Evolutionary conservation across 2,113 vertebrate genomes (phyloP), one percentile per base, ranked within the genome.

Genomic region (Ariopsis seemanni): DNA sequence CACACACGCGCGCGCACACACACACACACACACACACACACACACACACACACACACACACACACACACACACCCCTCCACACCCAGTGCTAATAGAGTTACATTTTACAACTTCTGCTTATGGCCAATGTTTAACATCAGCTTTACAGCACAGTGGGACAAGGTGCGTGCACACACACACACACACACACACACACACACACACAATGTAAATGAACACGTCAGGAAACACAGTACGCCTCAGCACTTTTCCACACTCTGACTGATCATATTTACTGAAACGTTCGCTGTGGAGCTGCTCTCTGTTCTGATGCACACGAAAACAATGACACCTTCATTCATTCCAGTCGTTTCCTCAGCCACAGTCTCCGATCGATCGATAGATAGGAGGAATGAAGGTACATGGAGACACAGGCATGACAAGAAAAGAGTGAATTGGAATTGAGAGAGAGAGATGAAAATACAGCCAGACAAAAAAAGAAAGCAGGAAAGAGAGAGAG

Each of bases 121-220:
- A 17, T 25, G 20, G 81, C 25, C 75, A 78, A 78, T n/a, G 53
- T 79, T 79, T 79, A 79, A 57, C n/a, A 79, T 57, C 77, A 57
- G 77, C 14, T 18, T 30, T 80, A 58, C 53, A 58, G 53, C n/a
- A 58, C n/a, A 78, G 2, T 20, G 14, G 22, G 53, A 22, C 4
- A 22, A 25, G 2, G 42, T 42, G 42, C 42, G 42, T 42, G 42
- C 42, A n/a, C 10, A 9, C 77, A 9, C 52, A 48, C 52, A 48
- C 30, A 74, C 67, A 34, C 27, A 60, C 71, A 10, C 42, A 42
- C 69, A 72, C 69, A 30, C 25, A 17, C 69, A 42, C 30, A 72
- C 69, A 72, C 69, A 12, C 63, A 10, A 30, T 27, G 67, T 71
- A 71, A 34, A 71, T 34, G 15, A 71, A 17, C n/a, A 11, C 3